Conservation (phyloP, 2,888 invertebrate genomes). For the Pseudococcus jackbeardsleyi region DNA sequence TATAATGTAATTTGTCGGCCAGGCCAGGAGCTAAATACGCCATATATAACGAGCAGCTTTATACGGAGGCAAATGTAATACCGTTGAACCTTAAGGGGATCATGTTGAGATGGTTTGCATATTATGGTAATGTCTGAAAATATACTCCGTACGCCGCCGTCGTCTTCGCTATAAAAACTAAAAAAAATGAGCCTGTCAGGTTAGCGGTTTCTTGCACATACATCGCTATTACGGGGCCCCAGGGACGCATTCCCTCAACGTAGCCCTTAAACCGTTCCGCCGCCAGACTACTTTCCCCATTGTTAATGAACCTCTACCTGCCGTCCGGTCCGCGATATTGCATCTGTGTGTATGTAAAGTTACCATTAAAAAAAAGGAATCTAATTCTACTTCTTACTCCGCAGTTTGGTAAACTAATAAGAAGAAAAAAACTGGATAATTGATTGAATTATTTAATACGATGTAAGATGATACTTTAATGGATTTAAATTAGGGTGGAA, state of each 20-base stretch:
- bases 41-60: slow-evolving; percentile 60
- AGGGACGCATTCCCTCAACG: slow-evolving; percentile 66
- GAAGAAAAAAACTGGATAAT: slow-evolving; percentile 52
- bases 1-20: slow-evolving; percentile 64
- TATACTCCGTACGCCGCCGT: slow-evolving; percentile 50
- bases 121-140: slow-evolving; percentile 65
- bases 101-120: slow-evolving; percentile 64
- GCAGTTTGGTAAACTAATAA: slow-evolving; percentile 58
- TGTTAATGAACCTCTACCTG: slow-evolving; percentile 63
- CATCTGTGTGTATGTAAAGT: neutral
- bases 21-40: slow-evolving; percentile 64
- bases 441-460: slow-evolving; percentile 63
- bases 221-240: slow-evolving; percentile 67
- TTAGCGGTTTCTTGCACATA: slow-evolving; percentile 66
- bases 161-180: slow-evolving; percentile 29
- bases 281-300: slow-evolving; percentile 51
- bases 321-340: neutral
- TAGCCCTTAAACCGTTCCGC: slow-evolving; percentile 60
- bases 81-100: slow-evolving; percentile 64
- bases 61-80: slow-evolving; percentile 56
- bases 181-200: slow-evolving; percentile 66
- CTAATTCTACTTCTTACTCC: slow-evolving; percentile 51
- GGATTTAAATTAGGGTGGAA: slow-evolving; percentile 57
- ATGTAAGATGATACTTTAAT: slow-evolving; percentile 64
- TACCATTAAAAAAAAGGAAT: slow-evolving; percentile 62